Conservation (phyloP, 2,113 vertebrate species). For the Sebastes fasciatus region DNA sequence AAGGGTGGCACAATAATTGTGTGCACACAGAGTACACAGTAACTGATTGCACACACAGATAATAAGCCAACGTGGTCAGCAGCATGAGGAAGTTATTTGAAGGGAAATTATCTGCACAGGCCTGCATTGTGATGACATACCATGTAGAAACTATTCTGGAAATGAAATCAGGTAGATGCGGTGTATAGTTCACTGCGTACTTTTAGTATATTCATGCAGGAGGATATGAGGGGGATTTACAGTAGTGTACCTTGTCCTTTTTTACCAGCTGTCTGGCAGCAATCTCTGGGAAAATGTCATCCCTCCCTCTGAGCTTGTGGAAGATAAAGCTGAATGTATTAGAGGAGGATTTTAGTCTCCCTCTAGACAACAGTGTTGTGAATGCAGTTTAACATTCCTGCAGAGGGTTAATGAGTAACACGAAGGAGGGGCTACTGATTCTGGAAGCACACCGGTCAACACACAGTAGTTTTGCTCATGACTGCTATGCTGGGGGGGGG, state of each 20-base stretch:
- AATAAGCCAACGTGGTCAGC: neutral
- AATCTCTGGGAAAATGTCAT: neutral
- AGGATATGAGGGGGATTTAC: neutral
- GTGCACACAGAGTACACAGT: neutral
- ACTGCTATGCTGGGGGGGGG: neutral
- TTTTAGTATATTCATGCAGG: slow-evolving; percentile 10
- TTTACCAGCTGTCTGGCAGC: slow-evolving; percentile 3
- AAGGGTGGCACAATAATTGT: neutral
- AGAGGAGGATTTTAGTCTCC: slow-evolving; percentile 11
- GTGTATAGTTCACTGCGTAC: neutral
- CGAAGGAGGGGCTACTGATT: slow-evolving; percentile 28
- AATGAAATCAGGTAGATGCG: neutral
- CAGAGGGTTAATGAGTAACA: slow-evolving; percentile 64
- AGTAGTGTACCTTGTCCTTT: slow-evolving; percentile 1
- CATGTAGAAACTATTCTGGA: neutral
- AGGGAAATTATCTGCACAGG: neutral
- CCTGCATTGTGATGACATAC: neutral
- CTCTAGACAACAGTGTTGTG: slow-evolving; percentile 3
- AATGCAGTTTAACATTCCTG: slow-evolving; percentile 37
- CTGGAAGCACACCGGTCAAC: slow-evolving; percentile 15
- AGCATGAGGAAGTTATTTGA: slow-evolving; percentile 33
- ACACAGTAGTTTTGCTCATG: slow-evolving; percentile 2
- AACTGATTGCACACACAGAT: neutral
- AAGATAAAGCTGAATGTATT: slow-evolving; percentile 32
- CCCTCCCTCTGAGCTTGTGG: slow-evolving; percentile 15